Evolutionary conservation across 2,888 invertebrate species (phyloP).

Genomic region (Trichogramma dendrolimi): DNA sequence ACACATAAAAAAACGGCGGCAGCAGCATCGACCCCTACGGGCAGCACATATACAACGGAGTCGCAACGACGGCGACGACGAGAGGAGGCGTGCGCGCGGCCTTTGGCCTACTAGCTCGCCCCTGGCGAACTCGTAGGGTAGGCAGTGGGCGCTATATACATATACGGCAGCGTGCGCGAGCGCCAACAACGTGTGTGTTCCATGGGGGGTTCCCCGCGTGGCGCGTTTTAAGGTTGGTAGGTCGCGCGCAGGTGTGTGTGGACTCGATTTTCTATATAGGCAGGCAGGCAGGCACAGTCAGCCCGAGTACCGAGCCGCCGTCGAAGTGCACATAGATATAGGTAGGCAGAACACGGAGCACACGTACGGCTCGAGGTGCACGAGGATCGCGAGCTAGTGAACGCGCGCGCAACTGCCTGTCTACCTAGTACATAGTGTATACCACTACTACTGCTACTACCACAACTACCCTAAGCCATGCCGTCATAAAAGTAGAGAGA

Average conservation of each 20-base stretch:
- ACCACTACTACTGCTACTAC: too few species aligned
- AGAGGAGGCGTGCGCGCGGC: not conserved
- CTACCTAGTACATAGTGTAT: too few species aligned
- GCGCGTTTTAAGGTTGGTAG: slow-evolving; percentile 25
- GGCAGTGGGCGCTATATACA: slow-evolving; percentile 4
- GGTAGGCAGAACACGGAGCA: not conserved
- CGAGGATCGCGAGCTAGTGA: not conserved
- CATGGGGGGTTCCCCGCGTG: not conserved
- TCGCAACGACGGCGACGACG: too few species aligned
- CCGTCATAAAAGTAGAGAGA: too few species aligned
- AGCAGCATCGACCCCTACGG: too few species aligned
- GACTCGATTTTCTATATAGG: too few species aligned
- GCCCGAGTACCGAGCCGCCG: not conserved
- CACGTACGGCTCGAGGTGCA: not conserved
- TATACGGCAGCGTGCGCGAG: not conserved
- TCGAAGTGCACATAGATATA: not conserved
- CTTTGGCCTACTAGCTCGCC: slow-evolving; percentile 16
- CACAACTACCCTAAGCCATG: too few species aligned
- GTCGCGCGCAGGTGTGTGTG: slow-evolving; percentile 8
- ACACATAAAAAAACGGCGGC: too few species aligned
- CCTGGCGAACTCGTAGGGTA: slow-evolving; percentile 8
- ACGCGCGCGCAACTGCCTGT: slow-evolving; percentile 3
- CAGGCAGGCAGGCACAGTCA: slow-evolving; percentile 21
- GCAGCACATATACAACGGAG: too few species aligned
- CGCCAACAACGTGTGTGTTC: not conserved